phyloP scores from a whole-genome alignment of 2,888 invertebrate genomes.

The Aspidiotus destructor region DNA sequence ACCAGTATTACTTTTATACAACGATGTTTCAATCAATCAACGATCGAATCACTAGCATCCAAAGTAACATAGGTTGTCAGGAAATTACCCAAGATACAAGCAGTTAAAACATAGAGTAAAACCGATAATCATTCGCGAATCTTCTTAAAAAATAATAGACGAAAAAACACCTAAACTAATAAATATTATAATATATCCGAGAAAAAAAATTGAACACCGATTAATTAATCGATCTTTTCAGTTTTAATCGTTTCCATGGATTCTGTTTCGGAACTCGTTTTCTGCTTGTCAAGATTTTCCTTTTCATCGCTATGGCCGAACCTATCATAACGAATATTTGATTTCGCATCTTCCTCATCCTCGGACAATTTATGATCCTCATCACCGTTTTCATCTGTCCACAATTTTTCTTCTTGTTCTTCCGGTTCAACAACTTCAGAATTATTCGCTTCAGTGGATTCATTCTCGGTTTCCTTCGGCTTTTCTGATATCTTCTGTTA shows the following conservation, averaged over 20 bases:
- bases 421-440: neutral
- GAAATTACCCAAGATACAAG: no score
- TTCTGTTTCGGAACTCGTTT: neutral
- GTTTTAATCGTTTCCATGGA: neutral
- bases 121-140: no score
- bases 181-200: no score
- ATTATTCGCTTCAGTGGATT: neutral
- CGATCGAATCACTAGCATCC: no score
- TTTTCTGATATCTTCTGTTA: neutral
- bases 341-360: constrained; percentile 13
- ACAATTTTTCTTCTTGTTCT: neutral
- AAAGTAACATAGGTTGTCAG: no score
- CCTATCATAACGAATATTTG: constrained; percentile 13
- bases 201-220: no score
- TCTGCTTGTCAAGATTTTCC: constrained; percentile 3
- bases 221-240: no score
- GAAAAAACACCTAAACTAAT: no score
- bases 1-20: no score
- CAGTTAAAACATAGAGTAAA: no score
- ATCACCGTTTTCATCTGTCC: neutral
- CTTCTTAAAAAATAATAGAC: no score
- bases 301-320: constrained; percentile 22
- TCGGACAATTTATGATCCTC: constrained; percentile 17
- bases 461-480: neutral
- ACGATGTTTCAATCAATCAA: no score